Conservation (phyloP, 2,113 vertebrate genomes). For the Tricholaema leucomelas region DNA sequence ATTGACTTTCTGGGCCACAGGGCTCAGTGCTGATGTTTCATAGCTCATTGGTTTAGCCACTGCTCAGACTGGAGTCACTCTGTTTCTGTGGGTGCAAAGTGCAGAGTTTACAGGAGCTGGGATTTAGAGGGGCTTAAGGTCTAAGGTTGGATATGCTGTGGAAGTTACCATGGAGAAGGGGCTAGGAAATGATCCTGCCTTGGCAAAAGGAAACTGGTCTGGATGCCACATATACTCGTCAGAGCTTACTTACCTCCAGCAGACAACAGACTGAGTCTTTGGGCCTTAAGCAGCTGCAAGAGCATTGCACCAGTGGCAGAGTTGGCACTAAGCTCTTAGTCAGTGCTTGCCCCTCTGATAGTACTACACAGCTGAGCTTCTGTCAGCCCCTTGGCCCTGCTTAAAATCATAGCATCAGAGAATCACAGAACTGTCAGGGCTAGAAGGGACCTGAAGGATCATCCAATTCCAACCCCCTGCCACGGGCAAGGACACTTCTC, state of each 20-base stretch:
- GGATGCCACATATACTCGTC: background rate
- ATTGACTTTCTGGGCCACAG: no score
- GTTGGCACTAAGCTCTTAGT: background rate
- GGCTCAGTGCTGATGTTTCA: background rate
- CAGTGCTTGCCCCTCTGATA: background rate
- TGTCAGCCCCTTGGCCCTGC: background rate
- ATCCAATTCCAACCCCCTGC: no score
- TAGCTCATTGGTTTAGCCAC: background rate
- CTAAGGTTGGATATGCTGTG: background rate
- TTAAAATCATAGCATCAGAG: background rate
- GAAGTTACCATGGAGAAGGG: background rate
- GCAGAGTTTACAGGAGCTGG: background rate
- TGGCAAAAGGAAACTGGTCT: background rate
- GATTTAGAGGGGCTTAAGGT: background rate
- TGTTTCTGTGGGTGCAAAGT: background rate
- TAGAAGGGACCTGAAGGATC: no score
- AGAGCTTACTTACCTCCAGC: background rate
- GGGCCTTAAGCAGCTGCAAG: background rate
- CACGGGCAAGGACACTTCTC: no score
- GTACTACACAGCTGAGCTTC: background rate
- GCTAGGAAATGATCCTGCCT: background rate
- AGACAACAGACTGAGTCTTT: background rate
- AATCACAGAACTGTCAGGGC: background rate
- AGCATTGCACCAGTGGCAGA: fast-evolving
- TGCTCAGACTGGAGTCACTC: background rate